Conservation (phyloP, 2,113 vertebrate genomes). For the Typhlomys cinereus region DNA sequence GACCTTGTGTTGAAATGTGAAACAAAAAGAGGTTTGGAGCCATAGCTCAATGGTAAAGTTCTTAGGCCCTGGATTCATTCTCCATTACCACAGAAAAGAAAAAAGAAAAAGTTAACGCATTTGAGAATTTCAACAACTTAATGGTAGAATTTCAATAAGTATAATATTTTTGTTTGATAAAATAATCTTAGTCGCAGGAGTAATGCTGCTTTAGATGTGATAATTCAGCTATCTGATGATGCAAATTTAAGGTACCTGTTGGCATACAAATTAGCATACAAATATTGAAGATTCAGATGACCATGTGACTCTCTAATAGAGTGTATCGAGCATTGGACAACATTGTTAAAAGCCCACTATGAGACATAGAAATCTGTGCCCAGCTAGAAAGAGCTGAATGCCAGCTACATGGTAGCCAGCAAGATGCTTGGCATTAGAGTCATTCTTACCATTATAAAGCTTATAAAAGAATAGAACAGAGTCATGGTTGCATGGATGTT, state of each 20-base stretch:
- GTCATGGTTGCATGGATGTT: not conserved
- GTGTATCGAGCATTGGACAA: conserved; percentile 35
- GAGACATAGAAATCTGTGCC: not conserved
- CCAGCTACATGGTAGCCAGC: conserved; percentile 9
- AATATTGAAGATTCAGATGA: conserved; percentile 31
- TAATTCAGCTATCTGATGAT: not conserved
- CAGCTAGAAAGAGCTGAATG: conserved; percentile 33
- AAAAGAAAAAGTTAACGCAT: not conserved
- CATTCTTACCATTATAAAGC: conserved; percentile 42
- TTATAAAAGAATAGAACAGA: conserved; percentile 48
- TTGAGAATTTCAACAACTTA: not conserved
- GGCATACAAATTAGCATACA: conserved; percentile 10
- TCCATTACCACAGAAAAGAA: not conserved
- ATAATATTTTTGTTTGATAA: not conserved
- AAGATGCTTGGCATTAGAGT: not conserved
- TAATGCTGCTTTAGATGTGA: not conserved
- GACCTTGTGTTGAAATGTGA: not conserved
- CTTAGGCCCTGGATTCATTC: not conserved
- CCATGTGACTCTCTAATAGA: not conserved
- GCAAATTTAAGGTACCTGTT: conserved; percentile 14
- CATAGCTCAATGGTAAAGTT: not conserved
- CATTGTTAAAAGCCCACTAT: not conserved
- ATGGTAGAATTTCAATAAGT: not conserved
- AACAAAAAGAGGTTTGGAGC: not conserved
- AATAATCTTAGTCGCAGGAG: not conserved